Percentiles rank a stretch among this genome's conserved stretches.
phyloP scores from a whole-genome alignment of 2,888 invertebrate genomes.

The Nymphalis polychloros region DNA sequence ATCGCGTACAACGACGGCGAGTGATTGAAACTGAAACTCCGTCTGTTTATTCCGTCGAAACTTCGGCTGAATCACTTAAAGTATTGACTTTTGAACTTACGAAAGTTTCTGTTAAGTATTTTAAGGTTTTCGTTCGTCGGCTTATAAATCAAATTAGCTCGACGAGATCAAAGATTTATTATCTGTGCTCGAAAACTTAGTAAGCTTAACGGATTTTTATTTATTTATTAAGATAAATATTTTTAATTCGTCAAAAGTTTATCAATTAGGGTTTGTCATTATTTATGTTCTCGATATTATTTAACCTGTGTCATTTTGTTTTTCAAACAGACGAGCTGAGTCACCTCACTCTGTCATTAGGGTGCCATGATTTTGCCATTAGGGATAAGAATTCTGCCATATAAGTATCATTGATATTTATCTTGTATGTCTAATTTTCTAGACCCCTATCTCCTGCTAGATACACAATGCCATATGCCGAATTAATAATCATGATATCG shows the following conservation, averaged over 20 bases:
- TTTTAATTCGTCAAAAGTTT: neutral
- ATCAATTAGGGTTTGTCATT: too few relatives aligned
- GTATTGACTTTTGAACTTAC: constrained; percentile 8
- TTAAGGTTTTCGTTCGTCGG: constrained; percentile 2
- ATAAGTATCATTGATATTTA: too few relatives aligned
- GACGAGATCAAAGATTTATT: constrained; percentile 7
- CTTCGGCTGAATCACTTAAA: neutral
- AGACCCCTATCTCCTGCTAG: too few relatives aligned
- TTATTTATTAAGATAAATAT: neutral
- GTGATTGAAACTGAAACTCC: neutral
- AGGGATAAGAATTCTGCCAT: too few relatives aligned
- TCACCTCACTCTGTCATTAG: too few relatives aligned
- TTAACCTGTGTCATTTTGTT: too few relatives aligned
- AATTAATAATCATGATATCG: too few relatives aligned
- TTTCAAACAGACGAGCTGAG: too few relatives aligned
- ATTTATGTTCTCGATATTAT: too few relatives aligned
- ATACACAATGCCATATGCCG: too few relatives aligned
- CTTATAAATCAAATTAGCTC: constrained; percentile 7
- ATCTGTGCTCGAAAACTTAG: neutral
- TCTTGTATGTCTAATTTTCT: too few relatives aligned
- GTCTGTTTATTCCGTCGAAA: neutral
- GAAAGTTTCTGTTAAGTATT: neutral
- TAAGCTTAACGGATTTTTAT: neutral
- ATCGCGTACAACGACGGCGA: neutral
- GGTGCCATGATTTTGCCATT: too few relatives aligned